Conservation (phyloP, 2,113 vertebrate species). For the Sinocyclocheilus maitianheensis region DNA sequence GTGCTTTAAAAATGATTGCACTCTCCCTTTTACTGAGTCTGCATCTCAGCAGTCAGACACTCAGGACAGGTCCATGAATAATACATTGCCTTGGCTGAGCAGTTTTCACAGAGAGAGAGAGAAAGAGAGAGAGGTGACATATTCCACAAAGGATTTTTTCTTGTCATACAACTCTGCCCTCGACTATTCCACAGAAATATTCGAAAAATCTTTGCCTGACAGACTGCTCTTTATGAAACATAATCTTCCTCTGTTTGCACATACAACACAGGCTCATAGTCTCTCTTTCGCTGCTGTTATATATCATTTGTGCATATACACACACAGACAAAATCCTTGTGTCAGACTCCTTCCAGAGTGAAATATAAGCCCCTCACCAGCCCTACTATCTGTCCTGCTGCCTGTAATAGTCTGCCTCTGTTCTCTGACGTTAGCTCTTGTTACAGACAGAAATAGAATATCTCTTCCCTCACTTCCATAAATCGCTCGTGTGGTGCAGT, state of each 20-base stretch:
- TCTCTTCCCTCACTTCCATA: slow-evolving; percentile 66
- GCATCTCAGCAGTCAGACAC: slow-evolving; percentile 61
- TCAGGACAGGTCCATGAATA: slow-evolving; percentile 70
- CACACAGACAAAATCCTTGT: background rate
- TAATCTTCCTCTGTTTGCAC: slow-evolving; percentile 57
- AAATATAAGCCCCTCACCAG: slow-evolving; percentile 16
- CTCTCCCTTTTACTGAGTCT: slow-evolving; percentile 42
- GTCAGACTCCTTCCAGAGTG: slow-evolving; percentile 18
- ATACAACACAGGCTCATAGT: background rate
- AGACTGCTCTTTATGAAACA: slow-evolving; percentile 62
- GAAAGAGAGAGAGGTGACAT: background rate
- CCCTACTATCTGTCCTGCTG: slow-evolving; percentile 20
- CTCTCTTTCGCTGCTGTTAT: slow-evolving; percentile 10
- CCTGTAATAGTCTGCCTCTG: slow-evolving; percentile 41
- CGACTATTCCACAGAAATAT: slow-evolving; percentile 29
- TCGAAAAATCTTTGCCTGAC: slow-evolving; percentile 34
- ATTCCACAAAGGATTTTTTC: slow-evolving; percentile 18
- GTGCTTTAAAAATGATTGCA: slow-evolving; percentile 1
- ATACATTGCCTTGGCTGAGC: slow-evolving; percentile 63
- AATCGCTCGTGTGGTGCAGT: slow-evolving; percentile 64
- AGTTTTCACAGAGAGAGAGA: background rate
- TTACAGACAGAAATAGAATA: slow-evolving; percentile 77
- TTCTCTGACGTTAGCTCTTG: slow-evolving; percentile 53
- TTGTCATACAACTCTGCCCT: slow-evolving; percentile 1
- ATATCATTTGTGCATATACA: slow-evolving; percentile 16